A percentile compares a stretch with the other conserved stretches of the same genome.
These are phyloP conservation scores for Rhombomys opimus DNA, from an alignment of 2,113 vertebrate species.

Conservation along the genomic window DNA sequence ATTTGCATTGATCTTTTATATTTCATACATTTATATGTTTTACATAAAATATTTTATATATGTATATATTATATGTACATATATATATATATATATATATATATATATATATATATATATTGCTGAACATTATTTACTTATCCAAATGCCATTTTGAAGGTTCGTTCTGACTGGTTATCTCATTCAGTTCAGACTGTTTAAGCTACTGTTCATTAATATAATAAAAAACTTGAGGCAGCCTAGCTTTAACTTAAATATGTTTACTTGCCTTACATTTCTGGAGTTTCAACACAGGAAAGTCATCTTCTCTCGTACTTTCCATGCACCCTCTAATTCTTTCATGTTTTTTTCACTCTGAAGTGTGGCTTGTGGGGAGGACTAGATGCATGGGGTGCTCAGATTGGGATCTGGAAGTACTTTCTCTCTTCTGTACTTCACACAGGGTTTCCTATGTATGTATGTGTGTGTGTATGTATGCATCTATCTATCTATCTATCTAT, in stretches of 20 bases:
- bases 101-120: too few relatives aligned
- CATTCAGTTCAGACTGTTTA: neutral
- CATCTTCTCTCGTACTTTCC: neutral
- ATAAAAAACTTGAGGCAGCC: neutral
- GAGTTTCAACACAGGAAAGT: neutral
- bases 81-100: too few relatives aligned
- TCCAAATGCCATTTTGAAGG: neutral
- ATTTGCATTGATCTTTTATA: too few relatives aligned
- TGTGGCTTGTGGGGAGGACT: neutral
- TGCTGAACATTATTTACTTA: neutral
- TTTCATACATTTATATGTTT: too few relatives aligned
- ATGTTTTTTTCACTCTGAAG: neutral
- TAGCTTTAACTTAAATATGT: neutral
- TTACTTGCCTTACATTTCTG: neutral
- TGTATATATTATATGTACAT: too few relatives aligned
- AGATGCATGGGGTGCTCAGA: neutral
- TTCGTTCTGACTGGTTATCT: neutral
- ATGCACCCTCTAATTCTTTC: neutral
- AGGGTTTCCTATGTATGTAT: too few relatives aligned
- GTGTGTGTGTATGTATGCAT: too few relatives aligned
- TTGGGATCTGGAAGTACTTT: neutral
- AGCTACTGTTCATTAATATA: neutral
- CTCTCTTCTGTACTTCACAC: neutral
- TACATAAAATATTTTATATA: too few relatives aligned
- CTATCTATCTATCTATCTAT: too few relatives aligned